Evolutionary conservation across 2,888 invertebrate species (phyloP).

Genomic region (Mythimna albipuncta): DNA sequence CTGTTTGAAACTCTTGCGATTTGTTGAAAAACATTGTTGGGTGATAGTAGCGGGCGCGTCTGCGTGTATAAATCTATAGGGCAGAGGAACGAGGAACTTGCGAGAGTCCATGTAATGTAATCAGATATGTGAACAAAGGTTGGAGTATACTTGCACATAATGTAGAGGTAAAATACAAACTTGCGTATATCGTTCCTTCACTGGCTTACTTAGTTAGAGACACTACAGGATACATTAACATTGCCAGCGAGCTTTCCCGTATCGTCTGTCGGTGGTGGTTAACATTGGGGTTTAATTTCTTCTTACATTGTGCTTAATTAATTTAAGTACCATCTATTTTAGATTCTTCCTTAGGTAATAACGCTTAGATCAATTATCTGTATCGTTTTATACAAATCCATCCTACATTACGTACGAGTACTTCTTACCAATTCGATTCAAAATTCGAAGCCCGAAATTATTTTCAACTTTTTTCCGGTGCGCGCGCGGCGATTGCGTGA

Average conservation of each 20-base stretch:
- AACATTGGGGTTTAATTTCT: conserved; percentile 29
- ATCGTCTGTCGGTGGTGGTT: conserved; percentile 29
- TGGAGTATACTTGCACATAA: conserved; percentile 59
- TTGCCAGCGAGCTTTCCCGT: conserved; percentile 40
- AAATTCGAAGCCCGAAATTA: conserved; percentile 75
- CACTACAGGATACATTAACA: conserved; percentile 53
- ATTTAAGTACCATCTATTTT: conserved; percentile 11
- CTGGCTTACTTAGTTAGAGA: conserved; percentile 51
- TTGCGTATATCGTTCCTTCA: conserved; percentile 55
- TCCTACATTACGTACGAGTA: not conserved
- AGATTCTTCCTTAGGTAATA: not conserved
- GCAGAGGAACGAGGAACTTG: conserved; percentile 45
- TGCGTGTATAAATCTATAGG: conserved; percentile 48
- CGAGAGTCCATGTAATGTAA: conserved; percentile 66
- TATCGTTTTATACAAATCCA: not conserved
- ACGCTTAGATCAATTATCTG: conserved; percentile 8
- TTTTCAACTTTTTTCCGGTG: conserved; percentile 75
- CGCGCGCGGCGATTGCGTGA: conserved; percentile 80
- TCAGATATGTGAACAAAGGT: conserved; percentile 68
- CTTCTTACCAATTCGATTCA: conserved; percentile 61
- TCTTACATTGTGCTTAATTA: conserved; percentile 25
- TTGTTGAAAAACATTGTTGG: conserved; percentile 53
- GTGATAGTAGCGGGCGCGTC: conserved; percentile 35
- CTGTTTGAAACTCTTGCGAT: conserved; percentile 68
- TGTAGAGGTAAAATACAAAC: conserved; percentile 62